Percentiles rank a stretch among this genome's conserved stretches.
Conservation (phyloP, 2,797 vertebrate genomes). For the Pipistrellus pipistrellus region DNA sequence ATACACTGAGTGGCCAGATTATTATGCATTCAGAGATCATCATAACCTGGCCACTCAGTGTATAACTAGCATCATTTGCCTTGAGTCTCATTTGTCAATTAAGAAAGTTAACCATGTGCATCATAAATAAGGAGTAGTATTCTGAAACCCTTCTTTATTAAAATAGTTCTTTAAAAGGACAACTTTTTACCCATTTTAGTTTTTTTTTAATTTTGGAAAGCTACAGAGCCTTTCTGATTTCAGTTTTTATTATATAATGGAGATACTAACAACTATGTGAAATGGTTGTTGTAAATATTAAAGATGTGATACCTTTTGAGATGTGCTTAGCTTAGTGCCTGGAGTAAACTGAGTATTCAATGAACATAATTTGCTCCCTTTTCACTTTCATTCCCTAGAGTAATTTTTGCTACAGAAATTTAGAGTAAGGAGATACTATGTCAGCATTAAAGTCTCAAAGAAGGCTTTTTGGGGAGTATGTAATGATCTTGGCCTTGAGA, state of each 20-base stretch:
- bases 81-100: background rate
- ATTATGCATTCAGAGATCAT: no score
- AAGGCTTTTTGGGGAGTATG: conserved; percentile 19
- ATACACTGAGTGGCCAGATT: no score
- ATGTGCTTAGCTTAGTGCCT: background rate
- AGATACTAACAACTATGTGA: background rate
- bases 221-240: conserved; percentile 12
- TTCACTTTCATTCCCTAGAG: conserved; percentile 45
- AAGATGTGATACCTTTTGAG: conserved; percentile 12
- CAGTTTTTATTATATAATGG: conserved; percentile 9
- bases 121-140: background rate
- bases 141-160: background rate
- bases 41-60: no score
- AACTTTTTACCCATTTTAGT: background rate
- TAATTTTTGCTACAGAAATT: conserved; percentile 57
- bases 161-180: background rate
- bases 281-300: conserved; percentile 27
- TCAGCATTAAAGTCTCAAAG: conserved; percentile 30
- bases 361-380: background rate
- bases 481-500: conserved; percentile 61
- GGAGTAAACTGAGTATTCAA: background rate
- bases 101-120: background rate
- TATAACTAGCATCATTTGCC: background rate
- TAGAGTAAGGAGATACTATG: background rate
- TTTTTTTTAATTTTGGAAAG: conserved; percentile 23